Percentiles rank a stretch among this genome's conserved stretches.
phyloP scores from a whole-genome alignment of 1,140 invertebrate genomes.

The Rhagoletis pomonella region DNA sequence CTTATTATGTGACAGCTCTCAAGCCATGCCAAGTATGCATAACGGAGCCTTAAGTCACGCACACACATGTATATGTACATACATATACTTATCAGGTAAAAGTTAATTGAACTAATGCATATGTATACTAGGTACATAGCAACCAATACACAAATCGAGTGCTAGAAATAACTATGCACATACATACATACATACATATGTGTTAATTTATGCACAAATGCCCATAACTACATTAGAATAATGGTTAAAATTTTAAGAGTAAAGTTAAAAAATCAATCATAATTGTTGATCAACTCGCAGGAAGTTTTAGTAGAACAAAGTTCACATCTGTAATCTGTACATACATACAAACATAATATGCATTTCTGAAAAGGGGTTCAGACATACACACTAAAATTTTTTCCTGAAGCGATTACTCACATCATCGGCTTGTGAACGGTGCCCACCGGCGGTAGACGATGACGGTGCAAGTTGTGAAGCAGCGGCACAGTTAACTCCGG shows the following conservation, averaged over 20 bases:
- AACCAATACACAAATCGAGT: background rate
- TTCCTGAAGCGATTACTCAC: slow-evolving; percentile 64
- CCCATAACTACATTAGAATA: background rate
- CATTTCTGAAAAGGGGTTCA: background rate
- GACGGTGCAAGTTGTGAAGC: slow-evolving; percentile 28
- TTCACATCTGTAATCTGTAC: too few relatives aligned
- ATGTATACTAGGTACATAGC: background rate
- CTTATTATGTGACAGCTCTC: too few relatives aligned
- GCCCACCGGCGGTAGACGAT: slow-evolving; percentile 7
- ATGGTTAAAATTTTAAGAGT: slow-evolving; percentile 5
- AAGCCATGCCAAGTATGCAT: too few relatives aligned
- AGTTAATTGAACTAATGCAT: background rate
- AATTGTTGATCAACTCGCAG: background rate
- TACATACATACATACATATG: background rate
- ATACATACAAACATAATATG: background rate
- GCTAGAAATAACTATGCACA: background rate
- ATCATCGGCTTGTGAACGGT: slow-evolving; percentile 7
- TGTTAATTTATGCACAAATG: background rate
- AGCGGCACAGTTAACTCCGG: slow-evolving; percentile 61
- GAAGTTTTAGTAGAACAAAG: too few relatives aligned
- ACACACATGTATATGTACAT: background rate
- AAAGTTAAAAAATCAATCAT: background rate
- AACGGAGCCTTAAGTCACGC: too few relatives aligned
- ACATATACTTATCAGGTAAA: background rate
- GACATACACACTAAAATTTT: background rate